phyloP scores from a whole-genome alignment of 1,140 invertebrate species.

The Ruditapes philippinarum region DNA sequence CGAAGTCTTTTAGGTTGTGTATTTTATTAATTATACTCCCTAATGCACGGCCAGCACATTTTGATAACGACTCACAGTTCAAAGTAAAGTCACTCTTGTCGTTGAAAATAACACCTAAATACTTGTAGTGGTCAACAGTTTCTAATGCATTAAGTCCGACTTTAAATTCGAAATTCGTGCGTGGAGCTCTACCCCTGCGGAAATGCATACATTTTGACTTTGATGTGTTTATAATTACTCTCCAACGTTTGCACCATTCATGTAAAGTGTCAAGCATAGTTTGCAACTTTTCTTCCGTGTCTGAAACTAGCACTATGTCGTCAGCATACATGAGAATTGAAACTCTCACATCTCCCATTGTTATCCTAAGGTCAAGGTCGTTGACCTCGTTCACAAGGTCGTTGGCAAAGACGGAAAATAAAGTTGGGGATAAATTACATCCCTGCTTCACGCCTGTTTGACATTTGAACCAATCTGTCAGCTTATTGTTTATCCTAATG shows the following conservation, averaged over 20 bases:
- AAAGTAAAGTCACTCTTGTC: constrained; percentile 26
- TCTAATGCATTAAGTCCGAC: constrained; percentile 28
- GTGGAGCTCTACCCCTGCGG: not conserved
- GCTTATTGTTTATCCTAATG: not conserved
- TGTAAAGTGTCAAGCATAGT: constrained; percentile 52
- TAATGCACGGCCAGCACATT: constrained; percentile 34
- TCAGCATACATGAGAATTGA: constrained; percentile 66
- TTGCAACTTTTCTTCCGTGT: constrained; percentile 43
- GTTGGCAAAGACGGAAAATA: constrained; percentile 64
- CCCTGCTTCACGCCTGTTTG: constrained; percentile 11
- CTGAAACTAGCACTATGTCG: constrained; percentile 62
- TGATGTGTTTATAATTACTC: constrained; percentile 50
- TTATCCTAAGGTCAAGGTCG: constrained; percentile 30
- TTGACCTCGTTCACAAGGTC: constrained; percentile 59
- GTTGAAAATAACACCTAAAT: constrained; percentile 56
- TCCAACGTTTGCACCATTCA: constrained; percentile 66
- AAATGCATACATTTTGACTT: constrained; percentile 72
- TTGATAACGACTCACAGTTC: constrained; percentile 17
- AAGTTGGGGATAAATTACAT: not conserved
- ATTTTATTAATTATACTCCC: not conserved
- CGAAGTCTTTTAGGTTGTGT: constrained; percentile 41
- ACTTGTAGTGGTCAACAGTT: constrained; percentile 55
- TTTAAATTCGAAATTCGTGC: not conserved
- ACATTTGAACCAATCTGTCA: constrained; percentile 24
- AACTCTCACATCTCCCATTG: not conserved